phyloP scores from a whole-genome alignment of 2,113 vertebrate species.

The Platichthys stellatus region DNA sequence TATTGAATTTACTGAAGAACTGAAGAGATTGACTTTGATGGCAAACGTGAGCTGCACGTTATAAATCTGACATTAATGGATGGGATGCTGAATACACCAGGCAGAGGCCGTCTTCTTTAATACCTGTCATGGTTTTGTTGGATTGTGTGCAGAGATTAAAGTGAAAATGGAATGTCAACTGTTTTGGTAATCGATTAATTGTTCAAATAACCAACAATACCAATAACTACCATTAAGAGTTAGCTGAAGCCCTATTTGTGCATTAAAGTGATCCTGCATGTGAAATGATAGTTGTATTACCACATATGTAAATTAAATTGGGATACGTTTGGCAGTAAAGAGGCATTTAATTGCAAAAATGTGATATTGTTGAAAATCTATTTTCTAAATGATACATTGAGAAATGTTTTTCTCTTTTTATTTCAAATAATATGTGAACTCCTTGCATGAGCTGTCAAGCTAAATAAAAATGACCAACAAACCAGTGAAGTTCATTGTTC shows the following conservation, averaged over 20 bases:
- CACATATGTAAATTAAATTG: too few species aligned
- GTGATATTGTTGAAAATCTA: too few species aligned
- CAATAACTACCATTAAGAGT: not conserved
- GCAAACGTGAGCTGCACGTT: constrained; percentile 1
- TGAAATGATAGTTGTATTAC: not conserved
- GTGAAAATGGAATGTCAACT: not conserved
- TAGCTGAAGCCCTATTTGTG: too few species aligned
- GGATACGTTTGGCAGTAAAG: too few species aligned
- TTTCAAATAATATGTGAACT: too few species aligned
- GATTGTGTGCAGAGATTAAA: not conserved
- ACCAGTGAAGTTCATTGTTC: too few species aligned
- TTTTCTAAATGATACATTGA: too few species aligned
- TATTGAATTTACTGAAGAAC: constrained; percentile 7
- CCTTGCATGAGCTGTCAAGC: too few species aligned
- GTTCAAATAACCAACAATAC: not conserved
- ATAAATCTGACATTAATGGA: constrained; percentile 20
- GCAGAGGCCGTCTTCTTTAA: not conserved
- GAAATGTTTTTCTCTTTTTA: too few species aligned
- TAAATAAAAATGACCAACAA: too few species aligned
- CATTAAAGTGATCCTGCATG: not conserved
- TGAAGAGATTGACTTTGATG: not conserved
- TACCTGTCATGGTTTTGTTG: not conserved
- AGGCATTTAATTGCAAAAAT: too few species aligned
- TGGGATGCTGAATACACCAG: constrained; percentile 1
- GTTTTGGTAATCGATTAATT: not conserved